These are phyloP conservation scores for Sorex maritimensis DNA, from an alignment of 2,797 vertebrate species.

Conservation along the genomic window DNA sequence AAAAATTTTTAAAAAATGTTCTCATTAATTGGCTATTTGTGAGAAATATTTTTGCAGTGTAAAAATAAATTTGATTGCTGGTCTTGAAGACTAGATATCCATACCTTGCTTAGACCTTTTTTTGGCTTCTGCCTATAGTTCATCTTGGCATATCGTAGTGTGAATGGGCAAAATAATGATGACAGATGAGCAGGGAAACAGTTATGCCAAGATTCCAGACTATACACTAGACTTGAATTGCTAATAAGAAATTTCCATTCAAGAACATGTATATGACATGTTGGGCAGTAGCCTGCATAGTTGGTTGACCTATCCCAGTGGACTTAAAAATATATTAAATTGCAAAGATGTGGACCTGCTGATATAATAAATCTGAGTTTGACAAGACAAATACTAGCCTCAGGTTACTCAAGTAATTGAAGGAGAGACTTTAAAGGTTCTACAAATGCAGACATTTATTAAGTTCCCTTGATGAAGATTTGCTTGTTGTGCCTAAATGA, in stretches of 20 bases:
- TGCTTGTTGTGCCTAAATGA: conserved; percentile 16
- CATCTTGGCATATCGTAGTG: conserved; percentile 58
- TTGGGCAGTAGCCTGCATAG: not conserved
- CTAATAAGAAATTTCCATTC: not conserved
- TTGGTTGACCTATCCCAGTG: conserved; percentile 6
- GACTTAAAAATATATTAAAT: conserved; percentile 25
- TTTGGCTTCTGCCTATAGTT: conserved; percentile 53
- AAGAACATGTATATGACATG: not conserved
- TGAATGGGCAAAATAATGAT: conserved; percentile 58
- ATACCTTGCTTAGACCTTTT: conserved; percentile 54
- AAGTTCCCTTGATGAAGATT: conserved; percentile 58
- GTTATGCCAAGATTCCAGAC: not conserved
- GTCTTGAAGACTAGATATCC: conserved; percentile 24
- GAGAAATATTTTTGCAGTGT: conserved; percentile 29
- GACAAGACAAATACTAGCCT: conserved; percentile 28
- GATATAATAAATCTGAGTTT: conserved; percentile 15
- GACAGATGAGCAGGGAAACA: conserved; percentile 34
- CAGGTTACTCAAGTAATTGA: conserved; percentile 58
- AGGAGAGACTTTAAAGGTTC: conserved; percentile 17
- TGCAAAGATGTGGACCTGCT: not conserved
- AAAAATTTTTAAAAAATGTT: not conserved
- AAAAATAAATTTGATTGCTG: not conserved
- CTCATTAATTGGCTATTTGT: not conserved
- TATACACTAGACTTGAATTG: conserved; percentile 20
- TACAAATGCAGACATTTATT: not conserved